Percentiles rank a stretch among this genome's conserved stretches.
Conservation (phyloP, 1,140 invertebrate species). For the Drosophila albomicans region DNA sequence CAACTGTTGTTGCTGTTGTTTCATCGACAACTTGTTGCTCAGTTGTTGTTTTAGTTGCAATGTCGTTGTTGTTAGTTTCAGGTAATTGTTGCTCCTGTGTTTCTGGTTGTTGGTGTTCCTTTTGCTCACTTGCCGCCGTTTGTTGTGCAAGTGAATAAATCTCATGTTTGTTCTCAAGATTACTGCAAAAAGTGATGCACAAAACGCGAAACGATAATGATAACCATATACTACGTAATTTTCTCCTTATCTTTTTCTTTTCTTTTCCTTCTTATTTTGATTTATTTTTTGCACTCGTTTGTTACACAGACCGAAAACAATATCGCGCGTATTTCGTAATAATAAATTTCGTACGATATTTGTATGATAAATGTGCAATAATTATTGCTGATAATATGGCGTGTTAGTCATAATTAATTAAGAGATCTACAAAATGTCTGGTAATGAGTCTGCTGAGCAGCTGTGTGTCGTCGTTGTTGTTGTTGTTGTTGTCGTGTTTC, state of each 20-base stretch:
- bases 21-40: conserved; percentile 27
- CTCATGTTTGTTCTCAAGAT: conserved; percentile 93
- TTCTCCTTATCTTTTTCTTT: background rate
- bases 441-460: conserved; percentile 38
- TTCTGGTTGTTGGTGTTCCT: conserved; percentile 57
- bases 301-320: conserved; percentile 67
- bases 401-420: conserved; percentile 10
- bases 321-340: conserved; percentile 48
- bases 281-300: conserved; percentile 68
- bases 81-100: conserved; percentile 37
- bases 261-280: conserved; percentile 15
- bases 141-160: conserved; percentile 92
- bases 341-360: conserved; percentile 20
- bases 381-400: conserved; percentile 2
- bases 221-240: conserved; percentile 42
- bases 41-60: conserved; percentile 29
- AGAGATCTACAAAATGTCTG: background rate
- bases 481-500: background rate
- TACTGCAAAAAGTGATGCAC: conserved; percentile 88
- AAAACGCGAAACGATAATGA: conserved; percentile 69
- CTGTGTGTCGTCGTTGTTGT: background rate
- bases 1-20: conserved; percentile 36
- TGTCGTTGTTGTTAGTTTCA: conserved; percentile 44
- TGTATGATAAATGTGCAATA: conserved; percentile 15
- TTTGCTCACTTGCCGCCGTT: conserved; percentile 81